Base-by-base conservation (phyloP, 2,797 vertebrate species). In the Xerus rutilus region DNA sequence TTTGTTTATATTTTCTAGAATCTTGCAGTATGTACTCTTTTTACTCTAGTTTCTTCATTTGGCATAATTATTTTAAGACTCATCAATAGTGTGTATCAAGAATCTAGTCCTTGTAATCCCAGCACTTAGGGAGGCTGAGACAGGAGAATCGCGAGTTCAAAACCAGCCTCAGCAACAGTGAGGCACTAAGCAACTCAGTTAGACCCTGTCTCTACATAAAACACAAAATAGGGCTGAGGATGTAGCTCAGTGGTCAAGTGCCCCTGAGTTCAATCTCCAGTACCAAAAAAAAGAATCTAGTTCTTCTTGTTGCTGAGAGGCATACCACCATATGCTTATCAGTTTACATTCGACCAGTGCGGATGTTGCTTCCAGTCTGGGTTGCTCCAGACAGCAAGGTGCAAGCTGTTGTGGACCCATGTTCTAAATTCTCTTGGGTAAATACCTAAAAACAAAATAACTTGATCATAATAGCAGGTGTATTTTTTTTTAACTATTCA, bases 71-170 rank as follows among this genome's bases (percentile, higher is more conserved):
- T 52, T 43, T 54, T 43, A 57, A 90, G 49, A 79, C 35, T 57
- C 74, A 25, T 52, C 54, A 35, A 0, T 20, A 28, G 17, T 82
- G 0, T n/a, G 0, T 67, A 10, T 65, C 39, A 15, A 15, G 17
- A 65, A 28, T 47, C 79, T 62, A 32, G 39, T 39, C 39, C 39
- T 39, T 39, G 39, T 39, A 39, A 39, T 39, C 39, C 39, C 39
- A 39, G 39, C 39, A 39, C 39, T 39, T 39, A 39, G 39, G 39
- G 39, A 39, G 39, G 39, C 39, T 39, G 39, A 39, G 39, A 39
- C 39, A 39, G 39, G 39, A 39, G 39, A 39, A 39, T 39, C 39
- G 2, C 39, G 39, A 39, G 39, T 39, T 39, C 39, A 39, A 39
- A 39, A 39, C 39, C 39, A 39, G 39, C 39, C 39, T 39, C 39